Evolutionary conservation across 2,888 invertebrate genomes (phyloP), one percentile per base, ranked within the genome.

Genomic region (Cordylochernes scorpioides): DNA sequence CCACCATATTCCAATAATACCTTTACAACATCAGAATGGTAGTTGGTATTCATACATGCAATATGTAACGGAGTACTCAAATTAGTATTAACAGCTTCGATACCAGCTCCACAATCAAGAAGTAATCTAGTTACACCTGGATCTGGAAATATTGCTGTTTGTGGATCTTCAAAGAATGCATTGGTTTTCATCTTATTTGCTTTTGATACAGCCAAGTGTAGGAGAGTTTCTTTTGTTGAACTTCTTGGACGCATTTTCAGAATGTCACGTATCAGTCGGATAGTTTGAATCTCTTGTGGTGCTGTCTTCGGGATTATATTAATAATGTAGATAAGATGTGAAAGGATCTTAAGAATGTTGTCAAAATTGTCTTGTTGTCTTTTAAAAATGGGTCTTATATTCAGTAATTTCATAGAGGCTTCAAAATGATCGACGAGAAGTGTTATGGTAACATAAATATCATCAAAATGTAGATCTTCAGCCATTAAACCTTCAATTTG

Each of bases 361-460:
- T 78, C 75, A 49, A 70, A 74, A 53, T 68, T 68, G 46, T 74
- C 75, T 42, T 69, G 67, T 49, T 80, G 78, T 44, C 67, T 59
- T 46, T 68, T 67, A 52, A 67, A 68, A 29, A 69, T 63, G 3
- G 78, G 78, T 35, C 65, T 63, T 52, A 55, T 39, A 29, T 52
- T 51, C 6, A 63, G 49, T 17, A 62, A 46, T 34, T 49, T 44
- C 36, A 53, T 49, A 25, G 49, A 49, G 46, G 57, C 55, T 34
- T 58, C 56, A 36, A 73, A 61, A 41, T 67, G 62, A 28, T 59
- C 59, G 5, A 68, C 65, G 15, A 77, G 55, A 37, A 72, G 58
- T 39, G 60, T 55, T 48, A 72, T 69, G 16, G 71, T 68, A 19
- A 63, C 64, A 33, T 66, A 58, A 15, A 70, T 67, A 58, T 78